These are phyloP conservation scores for Mylabris sibirica DNA, from an alignment of 2,888 invertebrate genomes.

Conservation along the genomic window DNA sequence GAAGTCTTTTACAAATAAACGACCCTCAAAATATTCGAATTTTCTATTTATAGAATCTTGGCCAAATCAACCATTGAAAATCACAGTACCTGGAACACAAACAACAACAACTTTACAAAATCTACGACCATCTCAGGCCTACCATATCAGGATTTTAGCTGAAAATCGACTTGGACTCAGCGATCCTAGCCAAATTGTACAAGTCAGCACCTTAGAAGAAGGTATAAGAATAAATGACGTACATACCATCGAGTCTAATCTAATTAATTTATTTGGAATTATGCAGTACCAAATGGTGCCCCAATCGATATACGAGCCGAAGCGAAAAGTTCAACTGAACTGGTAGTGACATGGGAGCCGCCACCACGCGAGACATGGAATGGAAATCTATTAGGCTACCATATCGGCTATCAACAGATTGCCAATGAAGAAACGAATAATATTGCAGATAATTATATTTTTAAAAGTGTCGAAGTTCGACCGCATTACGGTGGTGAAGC, in stretches of 20 bases:
- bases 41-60: slow-evolving; percentile 73
- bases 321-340: slow-evolving; percentile 84
- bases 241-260: too few species aligned
- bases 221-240: slow-evolving; percentile 62
- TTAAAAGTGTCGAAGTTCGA: slow-evolving; percentile 79
- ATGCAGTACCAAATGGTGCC: slow-evolving; percentile 80
- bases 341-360: slow-evolving; percentile 86
- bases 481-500: slow-evolving; percentile 76
- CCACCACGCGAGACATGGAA: slow-evolving; percentile 88
- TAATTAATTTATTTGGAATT: too few species aligned
- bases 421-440: slow-evolving; percentile 48
- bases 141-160: slow-evolving; percentile 87
- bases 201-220: slow-evolving; percentile 87
- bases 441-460: slow-evolving; percentile 66
- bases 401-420: slow-evolving; percentile 83
- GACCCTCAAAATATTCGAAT: neutral
- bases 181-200: slow-evolving; percentile 84
- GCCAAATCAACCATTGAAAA: slow-evolving; percentile 83
- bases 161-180: slow-evolving; percentile 89
- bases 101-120: slow-evolving; percentile 82
- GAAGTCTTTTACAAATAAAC: slow-evolving; percentile 24
- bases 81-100: slow-evolving; percentile 83
- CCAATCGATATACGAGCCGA: slow-evolving; percentile 83
- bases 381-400: slow-evolving; percentile 86
- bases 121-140: slow-evolving; percentile 84